These are phyloP conservation scores for Cavia aperea DNA, from an alignment of 2,113 vertebrate genomes.

Conservation along the genomic window DNA sequence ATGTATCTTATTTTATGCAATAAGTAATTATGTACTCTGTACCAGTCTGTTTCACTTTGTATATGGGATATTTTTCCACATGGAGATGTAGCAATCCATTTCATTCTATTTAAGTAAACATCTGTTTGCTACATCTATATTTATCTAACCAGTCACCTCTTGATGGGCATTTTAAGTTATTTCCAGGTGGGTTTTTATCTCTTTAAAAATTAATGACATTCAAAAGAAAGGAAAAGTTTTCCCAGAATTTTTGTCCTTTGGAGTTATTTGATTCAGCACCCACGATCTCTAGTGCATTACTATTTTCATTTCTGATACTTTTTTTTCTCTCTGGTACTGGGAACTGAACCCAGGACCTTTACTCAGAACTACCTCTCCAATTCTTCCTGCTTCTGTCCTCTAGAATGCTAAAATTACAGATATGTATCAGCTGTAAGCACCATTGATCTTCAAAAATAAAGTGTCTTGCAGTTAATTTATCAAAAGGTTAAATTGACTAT, in stretches of 20 bases:
- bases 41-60: background rate
- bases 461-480: constrained; percentile 29
- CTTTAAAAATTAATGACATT: background rate
- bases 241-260: background rate
- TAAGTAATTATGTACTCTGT: background rate
- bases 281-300: background rate
- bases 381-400: background rate
- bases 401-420: background rate
- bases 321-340: background rate
- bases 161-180: background rate
- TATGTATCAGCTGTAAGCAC: background rate
- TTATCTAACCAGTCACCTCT: background rate
- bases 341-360: background rate
- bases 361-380: background rate
- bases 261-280: background rate
- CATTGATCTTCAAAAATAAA: background rate
- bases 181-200: background rate
- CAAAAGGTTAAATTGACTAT: background rate
- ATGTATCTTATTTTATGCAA: background rate
- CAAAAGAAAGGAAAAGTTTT: background rate
- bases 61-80: background rate
- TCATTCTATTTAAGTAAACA: background rate
- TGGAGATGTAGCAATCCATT: background rate
- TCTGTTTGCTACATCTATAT: background rate
- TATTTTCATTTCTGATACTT: background rate